phyloP scores from a whole-genome alignment of 2,113 vertebrate species.

The Zosterops lateralis region DNA sequence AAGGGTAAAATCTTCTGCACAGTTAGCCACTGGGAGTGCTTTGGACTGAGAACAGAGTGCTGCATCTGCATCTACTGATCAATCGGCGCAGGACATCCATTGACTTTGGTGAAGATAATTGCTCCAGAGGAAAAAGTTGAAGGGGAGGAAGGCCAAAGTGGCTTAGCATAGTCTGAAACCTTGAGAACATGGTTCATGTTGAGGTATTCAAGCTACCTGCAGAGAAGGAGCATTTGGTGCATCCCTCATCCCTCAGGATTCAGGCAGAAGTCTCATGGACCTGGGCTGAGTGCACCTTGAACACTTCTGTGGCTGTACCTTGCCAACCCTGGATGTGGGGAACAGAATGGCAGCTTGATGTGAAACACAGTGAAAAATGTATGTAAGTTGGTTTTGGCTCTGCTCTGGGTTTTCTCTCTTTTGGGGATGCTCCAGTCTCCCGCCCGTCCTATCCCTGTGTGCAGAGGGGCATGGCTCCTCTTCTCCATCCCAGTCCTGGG shows the following conservation, averaged over 20 bases:
- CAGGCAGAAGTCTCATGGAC: background rate
- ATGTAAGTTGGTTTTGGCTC: background rate
- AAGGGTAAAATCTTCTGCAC: background rate
- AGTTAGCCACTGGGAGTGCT: constrained; percentile 26
- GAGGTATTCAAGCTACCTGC: constrained; percentile 50
- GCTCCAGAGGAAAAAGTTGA: background rate
- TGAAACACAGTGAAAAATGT: background rate
- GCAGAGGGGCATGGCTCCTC: fast-evolving
- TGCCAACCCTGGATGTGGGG: background rate
- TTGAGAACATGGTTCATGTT: constrained; percentile 30
- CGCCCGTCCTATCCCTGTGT: background rate
- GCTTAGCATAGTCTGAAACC: constrained; percentile 52
- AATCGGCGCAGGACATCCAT: background rate
- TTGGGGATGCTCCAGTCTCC: background rate
- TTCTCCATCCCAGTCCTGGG: background rate
- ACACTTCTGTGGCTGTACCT: background rate
- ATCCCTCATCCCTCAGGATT: background rate
- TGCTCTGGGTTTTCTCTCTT: background rate
- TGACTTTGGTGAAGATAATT: constrained; percentile 32
- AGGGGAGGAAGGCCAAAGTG: constrained; percentile 32
- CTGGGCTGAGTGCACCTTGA: background rate
- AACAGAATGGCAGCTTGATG: background rate
- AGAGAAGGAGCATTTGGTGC: constrained; percentile 5
- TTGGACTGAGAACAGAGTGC: constrained; percentile 18
- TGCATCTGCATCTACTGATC: background rate